Evolutionary conservation across 2,797 vertebrate species (phyloP), one percentile per base, ranked within the genome.

Genomic region (Pogoniulus pusillus): DNA sequence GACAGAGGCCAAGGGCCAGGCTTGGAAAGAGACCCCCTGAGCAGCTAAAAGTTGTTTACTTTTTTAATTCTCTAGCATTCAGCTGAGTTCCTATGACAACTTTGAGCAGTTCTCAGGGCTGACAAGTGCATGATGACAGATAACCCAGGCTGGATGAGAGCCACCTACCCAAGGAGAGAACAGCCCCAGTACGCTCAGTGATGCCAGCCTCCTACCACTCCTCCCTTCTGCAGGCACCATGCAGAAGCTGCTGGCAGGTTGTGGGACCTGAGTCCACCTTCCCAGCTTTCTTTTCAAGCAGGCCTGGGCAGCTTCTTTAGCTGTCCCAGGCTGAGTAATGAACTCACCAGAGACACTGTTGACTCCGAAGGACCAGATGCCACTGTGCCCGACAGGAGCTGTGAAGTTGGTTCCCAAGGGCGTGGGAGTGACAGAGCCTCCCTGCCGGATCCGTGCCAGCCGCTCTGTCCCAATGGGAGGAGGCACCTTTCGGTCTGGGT

Each of bases 301-400:
- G 37, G 37, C 35, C 49, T 51, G 4, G 23, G 12, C 18, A 16
- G 30, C 1, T 19, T 4, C 32, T 8, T 4, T 0, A 60, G 53
- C 20, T 12, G 1, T 17, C 7, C n/a, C 7, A 41, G 53, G n/a
- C 54, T 60, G 41, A 4, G 5, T 12, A 16, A 13, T 19, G 54
- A 68, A 53, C 97, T 95, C 89, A 99, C 99, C 99, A 43, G 99
- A 98, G 76, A 98, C 98, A 64, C 98, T 99, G 91, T 99, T 99
- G 17, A 99, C 99, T 13, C 99, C 99, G 37, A 99, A 99, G 41
- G 99, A 99, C 99, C 99, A 99, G 94, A 99, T 99, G 92, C 99
- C 99, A 65, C 99, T 99, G 88, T 99, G 99, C 78, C 99, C 99
- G 29, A 99, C 99, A 3, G 99, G 98, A 47, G 99, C 98, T 0